phyloP scores from a whole-genome alignment of 2,113 vertebrate genomes.

The Gasterosteus nipponicus region DNA sequence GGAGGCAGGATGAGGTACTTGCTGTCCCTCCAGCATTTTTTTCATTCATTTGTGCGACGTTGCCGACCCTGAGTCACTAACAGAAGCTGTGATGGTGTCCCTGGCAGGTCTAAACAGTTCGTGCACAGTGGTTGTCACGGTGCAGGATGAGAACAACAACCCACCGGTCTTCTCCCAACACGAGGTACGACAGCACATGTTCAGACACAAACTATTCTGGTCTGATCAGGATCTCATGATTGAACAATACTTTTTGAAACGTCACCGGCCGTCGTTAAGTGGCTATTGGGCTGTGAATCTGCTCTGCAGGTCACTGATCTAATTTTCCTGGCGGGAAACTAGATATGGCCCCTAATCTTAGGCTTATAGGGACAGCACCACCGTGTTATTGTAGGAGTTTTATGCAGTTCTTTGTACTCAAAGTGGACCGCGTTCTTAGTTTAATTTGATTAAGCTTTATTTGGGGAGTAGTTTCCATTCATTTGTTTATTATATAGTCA shows the following conservation, averaged over 20 bases:
- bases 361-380: slow-evolving; percentile 58
- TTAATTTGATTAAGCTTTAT: slow-evolving; percentile 62
- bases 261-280: slow-evolving; percentile 34
- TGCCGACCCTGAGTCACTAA: slow-evolving; percentile 64
- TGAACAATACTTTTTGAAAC: slow-evolving; percentile 27
- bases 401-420: slow-evolving; percentile 60
- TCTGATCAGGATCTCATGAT: slow-evolving; percentile 1
- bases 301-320: slow-evolving; percentile 63
- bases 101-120: slow-evolving; percentile 79
- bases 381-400: slow-evolving; percentile 63
- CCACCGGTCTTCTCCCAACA: slow-evolving; percentile 79
- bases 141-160: slow-evolving; percentile 81
- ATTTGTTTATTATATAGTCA: slow-evolving; percentile 37
- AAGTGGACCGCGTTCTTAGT: slow-evolving; percentile 57
- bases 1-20: slow-evolving; percentile 48
- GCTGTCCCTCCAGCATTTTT: slow-evolving; percentile 53
- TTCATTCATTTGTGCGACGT: slow-evolving; percentile 41
- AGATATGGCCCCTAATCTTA: slow-evolving; percentile 68
- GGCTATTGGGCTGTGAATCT: slow-evolving; percentile 35
- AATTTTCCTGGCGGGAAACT: slow-evolving; percentile 67
- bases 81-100: slow-evolving; percentile 58
- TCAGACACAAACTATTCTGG: not conserved
- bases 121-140: slow-evolving; percentile 72
- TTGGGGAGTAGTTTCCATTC: slow-evolving; percentile 51
- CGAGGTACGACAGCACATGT: slow-evolving; percentile 66